A percentile compares a stretch with the other conserved stretches of the same genome.
Evolutionary conservation across 2,888 invertebrate species (phyloP).

Genomic region (Belgica antarctica): DNA sequence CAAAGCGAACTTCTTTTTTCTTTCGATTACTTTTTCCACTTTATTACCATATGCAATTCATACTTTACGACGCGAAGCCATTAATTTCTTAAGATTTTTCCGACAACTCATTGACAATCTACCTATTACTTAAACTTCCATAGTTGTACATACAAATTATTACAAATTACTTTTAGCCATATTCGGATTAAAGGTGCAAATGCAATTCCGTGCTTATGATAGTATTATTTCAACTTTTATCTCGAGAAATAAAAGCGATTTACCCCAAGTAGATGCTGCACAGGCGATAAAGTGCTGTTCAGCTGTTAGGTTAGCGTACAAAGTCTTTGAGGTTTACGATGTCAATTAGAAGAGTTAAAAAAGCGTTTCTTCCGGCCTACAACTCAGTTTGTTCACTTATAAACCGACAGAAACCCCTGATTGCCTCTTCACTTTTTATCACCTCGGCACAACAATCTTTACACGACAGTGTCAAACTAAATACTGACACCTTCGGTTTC

Average conservation of each 20-base stretch:
- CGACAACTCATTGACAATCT: constrained; percentile 39
- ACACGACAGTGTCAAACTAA: not conserved
- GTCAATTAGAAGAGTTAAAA: not conserved
- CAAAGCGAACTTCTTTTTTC: not conserved
- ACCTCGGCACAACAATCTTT: not conserved
- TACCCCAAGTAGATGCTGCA: too few species aligned
- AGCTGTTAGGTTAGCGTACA: too few species aligned
- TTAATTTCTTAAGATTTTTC: constrained; percentile 39
- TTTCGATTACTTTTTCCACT: too few species aligned
- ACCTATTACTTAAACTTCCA: constrained; percentile 34
- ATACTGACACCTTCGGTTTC: constrained; percentile 16
- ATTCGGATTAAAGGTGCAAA: constrained; percentile 20
- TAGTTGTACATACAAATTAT: constrained; percentile 40
- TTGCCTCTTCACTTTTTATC: not conserved
- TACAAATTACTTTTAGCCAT: constrained; percentile 43
- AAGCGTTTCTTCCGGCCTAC: constrained; percentile 44
- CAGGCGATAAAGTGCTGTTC: too few species aligned
- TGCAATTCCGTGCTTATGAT: constrained; percentile 20
- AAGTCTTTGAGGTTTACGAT: too few species aligned
- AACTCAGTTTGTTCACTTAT: constrained; percentile 15
- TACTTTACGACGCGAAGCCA: constrained; percentile 20
- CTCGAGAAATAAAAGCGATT: too few species aligned
- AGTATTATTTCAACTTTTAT: not conserved
- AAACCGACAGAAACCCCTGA: constrained; percentile 42
- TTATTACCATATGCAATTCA: constrained; percentile 30